phyloP scores from a whole-genome alignment of 92 coral and sea anemone species.

The Parazoanthus darwini region DNA sequence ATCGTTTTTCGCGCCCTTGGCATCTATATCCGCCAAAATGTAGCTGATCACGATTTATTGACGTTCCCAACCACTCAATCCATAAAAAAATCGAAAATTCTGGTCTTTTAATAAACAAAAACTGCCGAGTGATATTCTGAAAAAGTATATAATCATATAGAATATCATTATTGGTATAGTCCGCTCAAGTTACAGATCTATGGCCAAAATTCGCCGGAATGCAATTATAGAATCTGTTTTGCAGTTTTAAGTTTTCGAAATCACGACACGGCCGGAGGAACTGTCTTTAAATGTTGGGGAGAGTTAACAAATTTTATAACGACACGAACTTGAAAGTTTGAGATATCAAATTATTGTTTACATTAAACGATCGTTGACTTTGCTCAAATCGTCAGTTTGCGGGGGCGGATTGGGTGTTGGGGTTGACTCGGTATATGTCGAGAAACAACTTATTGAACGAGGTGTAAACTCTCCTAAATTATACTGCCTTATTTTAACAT shows the following conservation, averaged over 20 bases:
- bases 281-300: no score
- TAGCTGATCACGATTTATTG: background rate
- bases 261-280: background rate
- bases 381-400: background rate
- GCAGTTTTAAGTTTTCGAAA: no score
- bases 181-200: no score
- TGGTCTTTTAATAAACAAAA: background rate
- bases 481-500: no score
- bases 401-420: background rate
- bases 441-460: background rate
- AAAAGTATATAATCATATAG: no score
- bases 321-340: background rate
- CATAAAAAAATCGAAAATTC: no score
- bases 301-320: no score
- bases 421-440: background rate
- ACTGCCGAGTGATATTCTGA: background rate
- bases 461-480: no score
- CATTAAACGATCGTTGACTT: background rate
- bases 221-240: no score
- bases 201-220: no score
- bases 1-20: background rate
- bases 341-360: no score
- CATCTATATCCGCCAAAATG: background rate
- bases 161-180: no score
- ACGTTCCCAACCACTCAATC: background rate